Evolutionary conservation across 2,113 vertebrate genomes (phyloP).

Genomic region (Pluvianellus socialis): DNA sequence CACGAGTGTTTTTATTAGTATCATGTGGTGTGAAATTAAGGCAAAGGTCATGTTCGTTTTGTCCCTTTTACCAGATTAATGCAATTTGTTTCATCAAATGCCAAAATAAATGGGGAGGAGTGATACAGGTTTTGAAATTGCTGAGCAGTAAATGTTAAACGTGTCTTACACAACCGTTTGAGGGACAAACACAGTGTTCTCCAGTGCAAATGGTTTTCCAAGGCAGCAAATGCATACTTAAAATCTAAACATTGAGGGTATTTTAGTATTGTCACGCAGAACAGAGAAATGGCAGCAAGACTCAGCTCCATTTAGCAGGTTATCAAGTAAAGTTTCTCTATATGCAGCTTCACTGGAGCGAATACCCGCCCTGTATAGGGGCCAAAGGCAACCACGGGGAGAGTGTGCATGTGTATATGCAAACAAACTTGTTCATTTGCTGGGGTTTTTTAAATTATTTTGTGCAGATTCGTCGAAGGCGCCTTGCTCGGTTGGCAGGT

Average conservation of each 20-base stretch:
- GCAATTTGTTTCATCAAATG: not conserved
- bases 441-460: not conserved
- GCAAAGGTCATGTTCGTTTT: not conserved
- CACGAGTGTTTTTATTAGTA: not conserved
- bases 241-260: fast-evolving
- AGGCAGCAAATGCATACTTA: not conserved
- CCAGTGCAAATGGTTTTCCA: not conserved
- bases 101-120: not conserved
- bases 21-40: not conserved
- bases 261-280: not conserved
- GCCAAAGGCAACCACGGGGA: fast-evolving
- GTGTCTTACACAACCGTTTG: not conserved
- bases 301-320: fast-evolving
- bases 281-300: not conserved
- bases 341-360: not conserved
- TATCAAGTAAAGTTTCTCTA: not conserved
- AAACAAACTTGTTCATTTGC: fast-evolving
- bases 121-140: not conserved
- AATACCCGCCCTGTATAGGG: too few relatives aligned
- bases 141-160: not conserved
- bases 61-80: not conserved
- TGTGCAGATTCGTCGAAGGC: constrained; percentile 89
- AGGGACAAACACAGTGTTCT: not conserved
- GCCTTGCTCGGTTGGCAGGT: constrained; percentile 91
- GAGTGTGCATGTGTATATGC: fast-evolving